Evolutionary conservation across 2,888 invertebrate genomes (phyloP), one percentile per base, ranked within the genome.

Genomic region (Habrosyne pyritoides): DNA sequence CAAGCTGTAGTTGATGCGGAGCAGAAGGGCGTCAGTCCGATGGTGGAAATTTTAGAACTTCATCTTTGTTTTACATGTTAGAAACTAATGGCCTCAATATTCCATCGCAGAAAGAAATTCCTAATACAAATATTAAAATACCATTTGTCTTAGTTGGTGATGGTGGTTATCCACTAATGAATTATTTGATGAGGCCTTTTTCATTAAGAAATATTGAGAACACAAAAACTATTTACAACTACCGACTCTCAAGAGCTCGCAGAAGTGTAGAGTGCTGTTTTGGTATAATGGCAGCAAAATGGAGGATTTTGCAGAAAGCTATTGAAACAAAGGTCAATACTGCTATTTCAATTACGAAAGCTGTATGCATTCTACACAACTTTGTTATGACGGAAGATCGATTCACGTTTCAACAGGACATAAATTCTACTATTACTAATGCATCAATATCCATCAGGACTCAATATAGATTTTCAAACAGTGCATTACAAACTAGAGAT

Each of bases 281-380:
- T 55, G 63, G 58, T 53, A 62, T 64, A 58, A 55, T 57, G 53
- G 33, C 56, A 53, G 50, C 60, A 60, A 62, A 63, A 57, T 61
- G 58, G 60, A 58, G 59, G 21, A 55, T 61, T 36, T 56, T 63
- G 49, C 47, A 42, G 53, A 60, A 57, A 54, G 47, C 60, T 47
- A 56, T 63, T 30, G 56, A 60, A 54, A 56, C 54, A 10, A 58
- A 56, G 33, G 51, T 56, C 46, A 47, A 53, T 56, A 57, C 53
- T 53, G 53, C 57, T 55, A 51, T 54, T 51, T 42, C 50, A 52
- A 56, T 60, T 56, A 56, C 52, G 24, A 60, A 60, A 56, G 59
- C 53, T 52, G 54, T 57, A 55, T 62, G 59, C 48, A 53, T 59
- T 55, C 53, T 59, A 47, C 57, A 59, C 50, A 59, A 60, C 49